phyloP scores from a whole-genome alignment of 1,140 invertebrate genomes.

The Camponotus floridanus region DNA sequence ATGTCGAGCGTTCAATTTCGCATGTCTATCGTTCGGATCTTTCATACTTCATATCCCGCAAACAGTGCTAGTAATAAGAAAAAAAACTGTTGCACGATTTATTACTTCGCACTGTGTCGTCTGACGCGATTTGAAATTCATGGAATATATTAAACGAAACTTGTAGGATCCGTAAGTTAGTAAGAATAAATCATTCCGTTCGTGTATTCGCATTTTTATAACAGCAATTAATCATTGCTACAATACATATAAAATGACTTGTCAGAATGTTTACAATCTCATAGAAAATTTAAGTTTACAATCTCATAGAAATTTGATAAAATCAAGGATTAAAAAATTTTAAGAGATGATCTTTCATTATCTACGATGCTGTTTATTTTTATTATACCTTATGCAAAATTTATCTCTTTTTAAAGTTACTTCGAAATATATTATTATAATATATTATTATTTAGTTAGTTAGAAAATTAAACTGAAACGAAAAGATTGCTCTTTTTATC shows the following conservation, averaged over 20 bases:
- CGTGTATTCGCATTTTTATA: not conserved
- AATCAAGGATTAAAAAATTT: not conserved
- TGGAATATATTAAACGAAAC: conserved; percentile 45
- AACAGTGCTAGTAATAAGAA: conserved; percentile 4
- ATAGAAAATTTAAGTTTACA: not conserved
- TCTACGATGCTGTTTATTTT: not conserved
- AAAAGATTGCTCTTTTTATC: not conserved
- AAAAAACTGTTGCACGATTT: conserved; percentile 9
- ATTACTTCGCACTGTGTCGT: not conserved
- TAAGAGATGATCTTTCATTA: not conserved
- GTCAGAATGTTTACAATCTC: not conserved
- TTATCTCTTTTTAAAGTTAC: too few relatives aligned
- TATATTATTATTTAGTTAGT: not conserved
- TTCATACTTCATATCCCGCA: not conserved
- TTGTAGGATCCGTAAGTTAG: not conserved
- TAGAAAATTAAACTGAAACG: not conserved
- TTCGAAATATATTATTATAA: too few relatives aligned
- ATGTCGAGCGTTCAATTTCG: conserved; percentile 30
- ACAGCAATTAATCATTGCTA: conserved; percentile 12
- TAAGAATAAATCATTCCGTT: conserved; percentile 17
- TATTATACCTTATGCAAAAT: too few relatives aligned
- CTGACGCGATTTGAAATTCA: conserved; percentile 38
- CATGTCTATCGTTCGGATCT: conserved; percentile 51
- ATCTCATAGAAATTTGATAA: too few relatives aligned
- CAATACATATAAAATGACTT: not conserved